Percentiles rank a stretch among this genome's conserved stretches.
Evolutionary conservation across 1,140 invertebrate species (phyloP).

Genomic region (Sarcophaga bullata): DNA sequence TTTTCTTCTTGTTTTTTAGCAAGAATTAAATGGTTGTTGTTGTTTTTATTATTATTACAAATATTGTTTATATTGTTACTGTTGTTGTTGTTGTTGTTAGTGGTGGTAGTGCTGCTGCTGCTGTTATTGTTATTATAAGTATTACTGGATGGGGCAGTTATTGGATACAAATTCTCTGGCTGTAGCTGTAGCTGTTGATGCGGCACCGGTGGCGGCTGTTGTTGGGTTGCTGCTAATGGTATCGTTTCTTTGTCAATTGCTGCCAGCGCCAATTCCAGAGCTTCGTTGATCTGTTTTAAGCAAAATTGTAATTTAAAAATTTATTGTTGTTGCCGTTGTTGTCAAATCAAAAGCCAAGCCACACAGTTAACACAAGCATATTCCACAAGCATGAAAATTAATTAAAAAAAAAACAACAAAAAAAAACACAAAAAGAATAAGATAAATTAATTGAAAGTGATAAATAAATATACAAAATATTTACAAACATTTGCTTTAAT

Average conservation of each 20-base stretch:
- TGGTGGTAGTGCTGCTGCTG: conserved; percentile 39
- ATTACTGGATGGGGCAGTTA: conserved; percentile 34
- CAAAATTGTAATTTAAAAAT: neutral
- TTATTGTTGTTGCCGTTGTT: too few relatives aligned
- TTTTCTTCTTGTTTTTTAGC: neutral
- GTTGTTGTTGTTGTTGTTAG: conserved; percentile 16
- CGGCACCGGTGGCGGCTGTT: conserved; percentile 40
- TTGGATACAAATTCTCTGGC: conserved; percentile 40
- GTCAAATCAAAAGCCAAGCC: neutral
- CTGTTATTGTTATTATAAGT: conserved; percentile 17
- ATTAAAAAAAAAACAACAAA: neutral
- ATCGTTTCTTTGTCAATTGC: conserved; percentile 69
- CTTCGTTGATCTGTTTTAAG: conserved; percentile 69
- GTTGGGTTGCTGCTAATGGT: conserved; percentile 24
- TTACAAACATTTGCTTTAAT: neutral
- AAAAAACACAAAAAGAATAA: neutral
- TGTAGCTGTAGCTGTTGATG: conserved; percentile 43
- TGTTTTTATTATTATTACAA: neutral
- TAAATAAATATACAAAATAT: conserved; percentile 10
- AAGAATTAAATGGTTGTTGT: too few relatives aligned
- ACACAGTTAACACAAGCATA: neutral
- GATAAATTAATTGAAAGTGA: neutral
- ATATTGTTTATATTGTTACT: neutral
- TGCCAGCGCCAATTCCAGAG: conserved; percentile 71
- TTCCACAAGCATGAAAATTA: neutral